Evolutionary conservation across 2,113 vertebrate species (phyloP).

Genomic region (Nicator chloris): DNA sequence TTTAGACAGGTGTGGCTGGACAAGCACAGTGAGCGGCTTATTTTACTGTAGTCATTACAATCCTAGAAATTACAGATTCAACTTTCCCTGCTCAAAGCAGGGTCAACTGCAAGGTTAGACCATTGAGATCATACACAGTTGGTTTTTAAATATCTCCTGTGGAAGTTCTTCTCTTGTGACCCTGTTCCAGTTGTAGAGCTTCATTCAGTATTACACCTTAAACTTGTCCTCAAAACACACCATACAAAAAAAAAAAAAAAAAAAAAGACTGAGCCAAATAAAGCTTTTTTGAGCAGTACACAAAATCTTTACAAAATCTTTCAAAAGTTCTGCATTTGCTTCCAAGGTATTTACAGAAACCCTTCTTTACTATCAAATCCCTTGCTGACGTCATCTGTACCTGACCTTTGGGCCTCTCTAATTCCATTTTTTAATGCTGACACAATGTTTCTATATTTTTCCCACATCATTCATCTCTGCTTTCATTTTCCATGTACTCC

Average conservation of each 20-base stretch:
- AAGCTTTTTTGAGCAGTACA: neutral
- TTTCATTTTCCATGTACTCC: neutral
- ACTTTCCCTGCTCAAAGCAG: neutral
- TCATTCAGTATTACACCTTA: neutral
- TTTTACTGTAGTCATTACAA: neutral
- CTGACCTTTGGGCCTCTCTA: neutral
- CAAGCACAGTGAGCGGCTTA: neutral
- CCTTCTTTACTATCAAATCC: neutral
- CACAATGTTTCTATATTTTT: neutral
- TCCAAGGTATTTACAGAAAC: neutral
- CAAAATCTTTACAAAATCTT: neutral
- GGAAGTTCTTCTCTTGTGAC: neutral
- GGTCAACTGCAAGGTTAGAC: neutral
- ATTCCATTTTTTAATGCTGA: neutral
- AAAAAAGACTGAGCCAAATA: neutral
- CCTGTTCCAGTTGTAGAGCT: neutral
- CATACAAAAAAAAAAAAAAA: neutral
- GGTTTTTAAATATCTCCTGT: neutral
- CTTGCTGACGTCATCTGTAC: neutral
- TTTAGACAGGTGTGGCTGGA: neutral
- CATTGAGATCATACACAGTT: neutral
- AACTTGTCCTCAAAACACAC: neutral
- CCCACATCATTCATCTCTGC: neutral
- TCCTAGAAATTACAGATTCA: neutral
- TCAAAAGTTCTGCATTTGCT: neutral